Evolutionary conservation across 2,797 vertebrate genomes (phyloP).

Genomic region (Rhinatrema bivittatum): DNA sequence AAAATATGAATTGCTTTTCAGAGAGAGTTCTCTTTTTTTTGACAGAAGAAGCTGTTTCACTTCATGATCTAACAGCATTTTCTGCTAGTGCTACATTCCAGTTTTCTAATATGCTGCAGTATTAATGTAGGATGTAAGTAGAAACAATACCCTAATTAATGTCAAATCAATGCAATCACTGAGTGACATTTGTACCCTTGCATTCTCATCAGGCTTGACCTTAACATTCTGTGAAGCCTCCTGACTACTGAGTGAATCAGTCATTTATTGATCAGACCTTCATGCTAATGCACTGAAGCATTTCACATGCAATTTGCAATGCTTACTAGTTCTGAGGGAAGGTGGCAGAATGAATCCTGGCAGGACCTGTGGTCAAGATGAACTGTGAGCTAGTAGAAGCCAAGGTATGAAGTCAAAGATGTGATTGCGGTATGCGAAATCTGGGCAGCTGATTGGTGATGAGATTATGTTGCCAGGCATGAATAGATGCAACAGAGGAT

Average conservation of each 20-base stretch:
- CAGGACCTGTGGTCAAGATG: conserved; percentile 5
- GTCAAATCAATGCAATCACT: conserved; percentile 19
- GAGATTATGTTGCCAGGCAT: too few species aligned
- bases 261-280: conserved; percentile 43
- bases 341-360: conserved; percentile 18
- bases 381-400: too few species aligned
- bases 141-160: conserved; percentile 28
- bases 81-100: too few species aligned
- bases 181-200: conserved; percentile 19
- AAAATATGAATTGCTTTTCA: too few species aligned
- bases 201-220: conserved; percentile 36
- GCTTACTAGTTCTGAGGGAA: conserved; percentile 30
- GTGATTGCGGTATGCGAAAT: too few species aligned
- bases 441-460: too few species aligned
- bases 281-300: conserved; percentile 24
- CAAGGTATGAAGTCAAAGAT: too few species aligned
- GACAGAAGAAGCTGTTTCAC: too few species aligned
- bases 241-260: conserved; percentile 17
- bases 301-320: conserved; percentile 29
- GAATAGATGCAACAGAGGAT: too few species aligned
- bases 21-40: too few species aligned
- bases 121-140: conserved; percentile 1
- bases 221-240: conserved; percentile 31
- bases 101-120: too few species aligned
- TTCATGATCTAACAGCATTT: too few species aligned